A percentile compares a stretch with the other conserved stretches of the same genome.
phyloP scores from a whole-genome alignment of 2,888 invertebrate species.

The Eupithecia centaureata region DNA sequence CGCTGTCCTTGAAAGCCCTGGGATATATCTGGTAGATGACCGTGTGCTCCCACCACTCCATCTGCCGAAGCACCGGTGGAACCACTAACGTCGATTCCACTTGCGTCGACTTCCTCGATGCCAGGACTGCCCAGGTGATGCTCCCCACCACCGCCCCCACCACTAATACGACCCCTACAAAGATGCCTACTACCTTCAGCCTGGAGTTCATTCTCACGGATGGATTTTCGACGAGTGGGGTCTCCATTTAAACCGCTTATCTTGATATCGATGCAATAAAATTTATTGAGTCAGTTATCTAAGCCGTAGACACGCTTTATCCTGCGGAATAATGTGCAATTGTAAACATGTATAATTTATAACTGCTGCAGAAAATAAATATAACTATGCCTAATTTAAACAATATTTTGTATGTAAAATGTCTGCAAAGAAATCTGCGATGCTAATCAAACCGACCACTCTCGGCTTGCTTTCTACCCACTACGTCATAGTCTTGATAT shows the following conservation, averaged over 20 bases:
- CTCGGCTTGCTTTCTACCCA: not conserved
- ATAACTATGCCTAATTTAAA: not conserved
- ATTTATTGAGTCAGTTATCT: slow-evolving; percentile 22
- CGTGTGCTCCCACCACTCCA: slow-evolving; percentile 91
- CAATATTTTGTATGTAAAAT: not conserved
- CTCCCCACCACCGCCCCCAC: slow-evolving; percentile 51
- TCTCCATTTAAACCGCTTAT: slow-evolving; percentile 38
- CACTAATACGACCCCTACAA: slow-evolving; percentile 46
- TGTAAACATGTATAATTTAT: too few relatives aligned
- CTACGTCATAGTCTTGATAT: not conserved
- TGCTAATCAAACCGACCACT: not conserved
- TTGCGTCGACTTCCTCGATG: slow-evolving; percentile 43
- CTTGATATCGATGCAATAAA: slow-evolving; percentile 33
- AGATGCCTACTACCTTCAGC: slow-evolving; percentile 44
- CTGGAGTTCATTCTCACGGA: slow-evolving; percentile 44
- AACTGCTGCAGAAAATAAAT: not conserved
- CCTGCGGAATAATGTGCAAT: slow-evolving; percentile 1
- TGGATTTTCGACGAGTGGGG: slow-evolving; percentile 19
- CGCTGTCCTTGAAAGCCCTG: slow-evolving; percentile 90
- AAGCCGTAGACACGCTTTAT: slow-evolving; percentile 5
- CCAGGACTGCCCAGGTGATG: slow-evolving; percentile 57
- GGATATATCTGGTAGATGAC: slow-evolving; percentile 94
- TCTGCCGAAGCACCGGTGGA: slow-evolving; percentile 40
- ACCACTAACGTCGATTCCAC: slow-evolving; percentile 49
- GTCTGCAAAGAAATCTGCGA: not conserved